Evolutionary conservation across 1,140 invertebrate species (phyloP).

Genomic region (Pantala flavescens): DNA sequence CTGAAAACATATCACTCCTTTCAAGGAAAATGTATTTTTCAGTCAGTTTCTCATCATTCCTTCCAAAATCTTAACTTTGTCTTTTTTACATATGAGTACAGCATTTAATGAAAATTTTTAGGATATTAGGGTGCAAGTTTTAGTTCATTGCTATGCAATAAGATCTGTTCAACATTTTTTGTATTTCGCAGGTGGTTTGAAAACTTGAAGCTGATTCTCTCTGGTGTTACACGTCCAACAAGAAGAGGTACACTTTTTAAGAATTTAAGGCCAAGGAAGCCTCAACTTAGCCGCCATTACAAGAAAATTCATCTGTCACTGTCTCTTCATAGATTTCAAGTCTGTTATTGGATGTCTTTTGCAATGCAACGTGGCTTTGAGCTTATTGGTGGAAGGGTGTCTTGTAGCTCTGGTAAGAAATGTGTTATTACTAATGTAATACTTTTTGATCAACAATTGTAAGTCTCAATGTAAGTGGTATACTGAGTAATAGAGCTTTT

Average conservation of each 20-base stretch:
- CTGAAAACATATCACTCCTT: too few relatives aligned
- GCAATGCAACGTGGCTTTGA: slow-evolving; percentile 91
- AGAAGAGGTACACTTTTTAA: slow-evolving; percentile 79
- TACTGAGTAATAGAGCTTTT: too few relatives aligned
- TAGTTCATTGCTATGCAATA: too few relatives aligned
- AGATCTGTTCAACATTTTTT: too few relatives aligned
- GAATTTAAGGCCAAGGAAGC: slow-evolving; percentile 71
- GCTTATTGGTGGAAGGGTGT: slow-evolving; percentile 73
- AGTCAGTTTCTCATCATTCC: too few relatives aligned
- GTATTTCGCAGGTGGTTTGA: slow-evolving; percentile 82
- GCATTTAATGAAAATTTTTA: too few relatives aligned
- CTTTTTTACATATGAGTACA: too few relatives aligned
- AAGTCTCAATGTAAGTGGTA: too few relatives aligned
- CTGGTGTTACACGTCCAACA: slow-evolving; percentile 87
- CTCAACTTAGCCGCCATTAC: slow-evolving; percentile 88
- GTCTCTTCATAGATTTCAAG: slow-evolving; percentile 79
- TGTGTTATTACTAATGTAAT: neutral
- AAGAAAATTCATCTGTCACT: slow-evolving; percentile 75
- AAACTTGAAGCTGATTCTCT: slow-evolving; percentile 90
- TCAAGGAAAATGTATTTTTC: too few relatives aligned
- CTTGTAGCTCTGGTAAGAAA: slow-evolving; percentile 56
- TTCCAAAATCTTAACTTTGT: too few relatives aligned
- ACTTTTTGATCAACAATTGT: too few relatives aligned
- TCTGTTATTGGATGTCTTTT: slow-evolving; percentile 98
- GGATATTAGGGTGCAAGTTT: too few relatives aligned